Evolutionary conservation across 2,888 invertebrate species (phyloP).

Genomic region (Eucriotettix oculatus): DNA sequence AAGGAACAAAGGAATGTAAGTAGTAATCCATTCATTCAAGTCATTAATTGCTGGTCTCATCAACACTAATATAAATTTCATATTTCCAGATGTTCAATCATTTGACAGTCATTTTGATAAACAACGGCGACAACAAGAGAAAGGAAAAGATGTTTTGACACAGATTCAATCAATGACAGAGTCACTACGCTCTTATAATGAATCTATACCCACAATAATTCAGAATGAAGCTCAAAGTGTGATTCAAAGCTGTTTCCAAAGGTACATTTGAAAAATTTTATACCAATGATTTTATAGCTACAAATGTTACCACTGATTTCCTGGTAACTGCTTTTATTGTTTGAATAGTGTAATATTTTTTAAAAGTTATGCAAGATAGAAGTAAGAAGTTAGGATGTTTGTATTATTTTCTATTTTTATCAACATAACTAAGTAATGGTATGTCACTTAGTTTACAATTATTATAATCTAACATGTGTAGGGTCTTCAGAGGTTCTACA

Average conservation of each 20-base stretch:
- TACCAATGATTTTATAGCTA: too few relatives aligned
- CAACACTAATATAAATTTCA: constrained; percentile 20
- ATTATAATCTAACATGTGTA: too few relatives aligned
- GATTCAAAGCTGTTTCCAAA: constrained; percentile 22
- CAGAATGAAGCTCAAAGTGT: constrained; percentile 19
- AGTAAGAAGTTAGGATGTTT: too few relatives aligned
- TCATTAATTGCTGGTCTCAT: not conserved
- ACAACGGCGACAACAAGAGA: constrained; percentile 26
- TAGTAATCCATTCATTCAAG: constrained; percentile 10
- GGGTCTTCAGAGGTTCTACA: too few relatives aligned
- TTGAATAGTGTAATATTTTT: too few relatives aligned
- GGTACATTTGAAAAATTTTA: constrained; percentile 15
- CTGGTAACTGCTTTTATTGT: too few relatives aligned
- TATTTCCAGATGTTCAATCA: constrained; percentile 22
- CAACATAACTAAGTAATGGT: too few relatives aligned
- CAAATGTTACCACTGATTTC: too few relatives aligned
- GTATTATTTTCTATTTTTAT: too few relatives aligned
- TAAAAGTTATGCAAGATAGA: too few relatives aligned
- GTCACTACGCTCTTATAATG: constrained; percentile 22
- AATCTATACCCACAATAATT: constrained; percentile 16
- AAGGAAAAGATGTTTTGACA: constrained; percentile 24
- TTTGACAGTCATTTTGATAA: constrained; percentile 28
- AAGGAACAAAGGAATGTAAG: constrained; percentile 83
- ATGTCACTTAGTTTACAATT: too few relatives aligned
- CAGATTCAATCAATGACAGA: constrained; percentile 28